phyloP scores from a whole-genome alignment of 2,113 vertebrate species.

The Haemorhous mexicanus region DNA sequence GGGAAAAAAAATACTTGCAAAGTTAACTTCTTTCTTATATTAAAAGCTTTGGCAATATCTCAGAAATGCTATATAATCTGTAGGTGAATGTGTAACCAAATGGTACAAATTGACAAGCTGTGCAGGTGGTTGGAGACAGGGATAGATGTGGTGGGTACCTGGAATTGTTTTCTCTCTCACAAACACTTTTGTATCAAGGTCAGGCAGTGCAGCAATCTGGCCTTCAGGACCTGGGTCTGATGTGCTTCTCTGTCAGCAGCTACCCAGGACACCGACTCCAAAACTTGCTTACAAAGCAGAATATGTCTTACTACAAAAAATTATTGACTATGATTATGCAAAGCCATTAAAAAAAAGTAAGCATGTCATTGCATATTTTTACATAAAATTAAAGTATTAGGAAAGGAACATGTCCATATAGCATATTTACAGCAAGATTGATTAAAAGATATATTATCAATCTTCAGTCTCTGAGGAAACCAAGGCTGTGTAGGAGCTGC shows the following conservation, averaged over 20 bases:
- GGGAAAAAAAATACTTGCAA: neutral
- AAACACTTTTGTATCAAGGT: neutral
- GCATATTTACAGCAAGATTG: neutral
- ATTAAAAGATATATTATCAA: neutral
- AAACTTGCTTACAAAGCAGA: neutral
- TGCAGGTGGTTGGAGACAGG: neutral
- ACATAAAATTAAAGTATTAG: constrained; percentile 8
- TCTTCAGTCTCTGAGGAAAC: neutral
- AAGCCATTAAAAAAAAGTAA: neutral
- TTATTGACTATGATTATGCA: neutral
- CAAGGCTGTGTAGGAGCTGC: neutral
- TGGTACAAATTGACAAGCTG: neutral
- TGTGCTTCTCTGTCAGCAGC: neutral
- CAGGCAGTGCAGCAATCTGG: neutral
- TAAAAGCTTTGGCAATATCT: constrained; percentile 26
- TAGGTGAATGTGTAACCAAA: neutral
- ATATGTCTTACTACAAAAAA: neutral
- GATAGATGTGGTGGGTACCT: neutral
- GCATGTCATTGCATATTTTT: neutral
- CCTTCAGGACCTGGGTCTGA: neutral
- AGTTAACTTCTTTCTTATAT: neutral
- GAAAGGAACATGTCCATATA: neutral
- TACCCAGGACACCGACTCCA: neutral
- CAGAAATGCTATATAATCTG: neutral
- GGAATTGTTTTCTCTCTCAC: neutral